Evolutionary conservation across 2,888 invertebrate genomes (phyloP).

Genomic region (Zootermopsis nevadensis): DNA sequence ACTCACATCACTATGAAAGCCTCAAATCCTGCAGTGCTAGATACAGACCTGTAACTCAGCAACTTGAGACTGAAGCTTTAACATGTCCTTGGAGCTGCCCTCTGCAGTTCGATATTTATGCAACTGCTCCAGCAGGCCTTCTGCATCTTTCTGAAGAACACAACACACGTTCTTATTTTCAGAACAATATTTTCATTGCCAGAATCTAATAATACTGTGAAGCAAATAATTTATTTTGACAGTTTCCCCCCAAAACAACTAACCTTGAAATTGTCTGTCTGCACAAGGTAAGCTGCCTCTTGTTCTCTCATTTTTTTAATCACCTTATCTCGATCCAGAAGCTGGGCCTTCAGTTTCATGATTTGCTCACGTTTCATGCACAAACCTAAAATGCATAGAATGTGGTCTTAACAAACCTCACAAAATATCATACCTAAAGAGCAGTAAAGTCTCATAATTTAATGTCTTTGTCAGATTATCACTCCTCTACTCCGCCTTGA

Average conservation of each 20-base stretch:
- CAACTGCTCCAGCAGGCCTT: background rate
- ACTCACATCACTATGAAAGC: too few relatives aligned
- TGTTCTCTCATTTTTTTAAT: background rate
- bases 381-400: constrained; percentile 1
- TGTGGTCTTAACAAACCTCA: background rate
- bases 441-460: too few relatives aligned
- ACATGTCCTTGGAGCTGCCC: background rate
- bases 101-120: background rate
- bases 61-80: background rate
- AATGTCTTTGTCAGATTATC: too few relatives aligned
- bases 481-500: too few relatives aligned
- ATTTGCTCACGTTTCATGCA: constrained; percentile 16
- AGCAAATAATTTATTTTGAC: too few relatives aligned
- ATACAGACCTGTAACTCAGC: constrained; percentile 5
- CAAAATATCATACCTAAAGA: too few relatives aligned
- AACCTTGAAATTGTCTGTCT: constrained; percentile 24
- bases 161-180: too few relatives aligned
- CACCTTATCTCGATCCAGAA: background rate
- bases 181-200: too few relatives aligned
- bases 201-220: too few relatives aligned
- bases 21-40: too few relatives aligned
- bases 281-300: background rate
- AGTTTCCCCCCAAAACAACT: background rate
- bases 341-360: background rate
- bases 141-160: background rate